Evolutionary conservation across 2,113 vertebrate genomes (phyloP), one percentile per base, ranked within the genome.

Genomic region (Bufo gargarizans): DNA sequence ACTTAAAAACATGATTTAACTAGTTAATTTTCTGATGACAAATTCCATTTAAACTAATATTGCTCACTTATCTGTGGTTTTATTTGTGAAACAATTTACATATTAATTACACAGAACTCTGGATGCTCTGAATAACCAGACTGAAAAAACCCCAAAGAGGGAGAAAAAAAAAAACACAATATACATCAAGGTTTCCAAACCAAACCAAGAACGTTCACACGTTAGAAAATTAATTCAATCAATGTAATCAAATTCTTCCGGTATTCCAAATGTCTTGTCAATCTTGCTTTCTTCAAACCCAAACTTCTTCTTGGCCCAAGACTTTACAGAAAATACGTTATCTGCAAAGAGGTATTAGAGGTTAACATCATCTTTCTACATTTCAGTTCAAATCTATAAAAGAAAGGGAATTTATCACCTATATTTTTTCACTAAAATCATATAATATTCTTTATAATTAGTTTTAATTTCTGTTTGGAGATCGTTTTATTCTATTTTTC

Each of bases 231-330:
- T 0, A 9, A 47, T 85, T 96, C 91, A 99, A 91, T 99, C 97
- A 92, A 99, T 91, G 90, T 99, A 99, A 93, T 99, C 98, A 90
- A 99, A 96, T 91, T 99, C 97, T 92, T 99, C 98, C 0, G 98
- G 98, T 91, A 99, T 99, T 91, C 97, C 97, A 92, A 99, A 99
- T 58, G 95, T 97, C 94, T 99, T 99, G 91, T 99, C 94, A 90
- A 99, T 96, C 90, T 93, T 96, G 90, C 92, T 94, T 90, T 98
- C 96, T 92, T 99, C 97, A 67, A 99, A 96, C 83, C 96, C 93
- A 92, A 99, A 99, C 92, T 98, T 99, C 93, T 95, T 97, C 92
- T 98, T 99, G 79, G 98, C 98, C 98, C 98, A 99, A 20, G 97
- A 98, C 94, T 98, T 99, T 90, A 99, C 95, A 84, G 97, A 94